Conservation (phyloP, 2,888 invertebrate genomes). For the Drosophila pullipes region DNA sequence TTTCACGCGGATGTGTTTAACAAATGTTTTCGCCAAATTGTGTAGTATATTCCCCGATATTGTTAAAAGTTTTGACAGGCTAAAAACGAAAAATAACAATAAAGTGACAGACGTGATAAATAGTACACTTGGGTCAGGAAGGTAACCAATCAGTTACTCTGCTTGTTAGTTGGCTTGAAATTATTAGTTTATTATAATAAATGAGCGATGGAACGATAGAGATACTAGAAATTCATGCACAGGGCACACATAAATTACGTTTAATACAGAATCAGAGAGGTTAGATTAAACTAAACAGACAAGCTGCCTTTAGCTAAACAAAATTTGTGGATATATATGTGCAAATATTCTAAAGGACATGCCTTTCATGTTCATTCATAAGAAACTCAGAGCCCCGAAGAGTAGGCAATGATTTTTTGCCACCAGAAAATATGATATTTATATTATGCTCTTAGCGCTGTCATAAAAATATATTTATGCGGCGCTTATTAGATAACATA, state of each 20-base stretch:
- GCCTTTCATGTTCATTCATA: background rate
- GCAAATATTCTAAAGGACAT: background rate
- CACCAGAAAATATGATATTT: constrained; percentile 41
- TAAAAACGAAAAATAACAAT: background rate
- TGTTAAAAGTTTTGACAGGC: constrained; percentile 16
- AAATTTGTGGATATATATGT: background rate
- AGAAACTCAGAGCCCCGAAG: background rate
- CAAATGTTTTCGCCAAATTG: constrained; percentile 41
- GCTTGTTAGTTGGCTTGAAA: background rate
- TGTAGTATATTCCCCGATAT: constrained; percentile 6
- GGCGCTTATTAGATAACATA: constrained; percentile 68
- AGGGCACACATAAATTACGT: background rate
- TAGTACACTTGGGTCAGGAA: background rate
- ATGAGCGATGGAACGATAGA: background rate
- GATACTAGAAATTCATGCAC: background rate
- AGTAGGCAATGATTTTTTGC: constrained; percentile 28
- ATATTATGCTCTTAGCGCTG: constrained; percentile 46
- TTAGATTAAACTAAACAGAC: background rate
- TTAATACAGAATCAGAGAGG: background rate
- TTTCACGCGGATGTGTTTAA: constrained; percentile 35
- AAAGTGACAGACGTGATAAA: background rate
- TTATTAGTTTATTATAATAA: background rate
- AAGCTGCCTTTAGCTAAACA: background rate
- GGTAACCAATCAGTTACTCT: background rate
- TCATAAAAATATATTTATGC: constrained; percentile 54